A percentile compares a stretch with the other conserved stretches of the same genome.
Conservation (phyloP, 2,113 vertebrate genomes). For the Bubalus kerabau region DNA sequence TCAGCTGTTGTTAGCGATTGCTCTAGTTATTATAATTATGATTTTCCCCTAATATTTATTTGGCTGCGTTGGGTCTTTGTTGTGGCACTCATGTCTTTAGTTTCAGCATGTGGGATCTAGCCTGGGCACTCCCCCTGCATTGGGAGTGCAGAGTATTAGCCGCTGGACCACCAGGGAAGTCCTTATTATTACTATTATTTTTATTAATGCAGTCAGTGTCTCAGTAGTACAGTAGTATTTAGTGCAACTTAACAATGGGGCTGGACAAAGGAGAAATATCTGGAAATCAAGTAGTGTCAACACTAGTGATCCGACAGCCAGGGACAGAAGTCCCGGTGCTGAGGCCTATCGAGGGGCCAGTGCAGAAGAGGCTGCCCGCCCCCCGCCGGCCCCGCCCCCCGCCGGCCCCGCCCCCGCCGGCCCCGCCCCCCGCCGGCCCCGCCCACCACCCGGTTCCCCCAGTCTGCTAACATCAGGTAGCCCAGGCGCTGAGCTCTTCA, state of each 20-base stretch:
- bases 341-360: background rate
- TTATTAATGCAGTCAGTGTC: background rate
- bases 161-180: background rate
- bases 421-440: rapidly evolving
- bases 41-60: background rate
- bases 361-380: background rate
- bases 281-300: background rate
- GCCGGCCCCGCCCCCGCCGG: too few species aligned
- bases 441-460: background rate
- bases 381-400: background rate
- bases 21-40: background rate
- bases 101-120: background rate
- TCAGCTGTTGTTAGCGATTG: background rate
- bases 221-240: background rate
- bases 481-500: background rate
- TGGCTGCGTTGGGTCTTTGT: background rate
- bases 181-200: background rate
- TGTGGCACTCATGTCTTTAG: background rate
- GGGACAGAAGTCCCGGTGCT: rapidly evolving
- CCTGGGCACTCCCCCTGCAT: background rate
- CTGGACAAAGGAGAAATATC: background rate
- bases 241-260: background rate
- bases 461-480: background rate
- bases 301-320: background rate
- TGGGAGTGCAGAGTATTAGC: background rate